Conservation (phyloP, 2,888 invertebrate species). For the Trachelus iudaicus region DNA sequence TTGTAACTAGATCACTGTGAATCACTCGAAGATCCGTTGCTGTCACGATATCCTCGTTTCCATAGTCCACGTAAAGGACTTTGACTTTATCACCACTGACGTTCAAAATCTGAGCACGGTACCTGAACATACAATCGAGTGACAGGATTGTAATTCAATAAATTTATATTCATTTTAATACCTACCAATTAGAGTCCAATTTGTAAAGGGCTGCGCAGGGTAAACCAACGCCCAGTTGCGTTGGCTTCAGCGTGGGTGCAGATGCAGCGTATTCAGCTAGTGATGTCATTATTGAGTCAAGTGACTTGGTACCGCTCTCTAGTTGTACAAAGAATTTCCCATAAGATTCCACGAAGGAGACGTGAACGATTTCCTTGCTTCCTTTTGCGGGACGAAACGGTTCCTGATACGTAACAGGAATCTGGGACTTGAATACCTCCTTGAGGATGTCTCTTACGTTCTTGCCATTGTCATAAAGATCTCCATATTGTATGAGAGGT, state of each 20-base stretch:
- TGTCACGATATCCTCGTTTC: constrained; percentile 87
- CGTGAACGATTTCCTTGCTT: constrained; percentile 57
- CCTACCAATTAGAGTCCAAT: constrained; percentile 81
- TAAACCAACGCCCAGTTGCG: constrained; percentile 70
- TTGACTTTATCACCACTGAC: constrained; percentile 70
- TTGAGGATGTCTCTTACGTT: constrained; percentile 72
- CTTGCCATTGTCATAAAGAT: constrained; percentile 71
- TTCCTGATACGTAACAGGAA: constrained; percentile 33
- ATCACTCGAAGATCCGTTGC: constrained; percentile 73
- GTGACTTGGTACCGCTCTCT: constrained; percentile 70
- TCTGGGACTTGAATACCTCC: constrained; percentile 24
- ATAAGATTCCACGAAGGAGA: constrained; percentile 77
- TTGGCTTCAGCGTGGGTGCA: constrained; percentile 60
- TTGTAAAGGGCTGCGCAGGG: constrained; percentile 86
- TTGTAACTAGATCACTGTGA: constrained; percentile 72
- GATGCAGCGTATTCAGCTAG: constrained; percentile 73
- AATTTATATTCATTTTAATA: neutral
- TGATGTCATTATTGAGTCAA: constrained; percentile 76
- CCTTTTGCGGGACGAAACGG: constrained; percentile 34
- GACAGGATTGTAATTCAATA: neutral
- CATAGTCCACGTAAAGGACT: constrained; percentile 94
- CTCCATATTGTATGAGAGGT: constrained; percentile 80
- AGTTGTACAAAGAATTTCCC: constrained; percentile 81
- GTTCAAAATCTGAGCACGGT: constrained; percentile 83
- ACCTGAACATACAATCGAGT: constrained; percentile 61